phyloP scores from a whole-genome alignment of 2,113 vertebrate genomes.

The Mungos mungo region DNA sequence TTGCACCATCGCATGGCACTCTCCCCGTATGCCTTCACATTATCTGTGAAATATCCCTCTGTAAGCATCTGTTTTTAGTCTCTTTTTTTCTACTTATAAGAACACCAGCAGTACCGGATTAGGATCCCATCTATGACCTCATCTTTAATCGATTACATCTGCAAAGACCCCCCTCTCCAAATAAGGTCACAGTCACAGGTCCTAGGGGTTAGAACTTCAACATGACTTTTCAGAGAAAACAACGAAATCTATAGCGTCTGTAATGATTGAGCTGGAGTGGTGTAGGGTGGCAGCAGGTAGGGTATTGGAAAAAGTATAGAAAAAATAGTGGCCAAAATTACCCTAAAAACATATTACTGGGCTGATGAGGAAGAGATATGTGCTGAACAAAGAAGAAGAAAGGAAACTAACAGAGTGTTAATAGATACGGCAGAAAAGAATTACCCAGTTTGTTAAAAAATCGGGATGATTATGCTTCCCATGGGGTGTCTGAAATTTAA shows the following conservation, averaged over 20 bases:
- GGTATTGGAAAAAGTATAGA: rapidly evolving
- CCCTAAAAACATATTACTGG: neutral
- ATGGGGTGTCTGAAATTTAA: neutral
- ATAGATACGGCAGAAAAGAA: neutral
- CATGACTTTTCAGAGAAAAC: no score
- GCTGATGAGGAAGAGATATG: neutral
- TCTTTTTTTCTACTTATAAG: neutral
- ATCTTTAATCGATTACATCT: neutral
- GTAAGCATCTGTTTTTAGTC: neutral
- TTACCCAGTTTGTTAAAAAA: neutral
- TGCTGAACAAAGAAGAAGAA: neutral
- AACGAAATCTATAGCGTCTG: neutral
- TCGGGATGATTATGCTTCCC: neutral
- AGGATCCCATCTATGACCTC: neutral
- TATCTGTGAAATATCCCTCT: neutral
- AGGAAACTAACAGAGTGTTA: neutral
- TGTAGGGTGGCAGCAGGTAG: neutral
- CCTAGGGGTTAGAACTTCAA: neutral
- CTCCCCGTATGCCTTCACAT: neutral
- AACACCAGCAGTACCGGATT: neutral
- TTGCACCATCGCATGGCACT: neutral
- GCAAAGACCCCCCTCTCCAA: neutral
- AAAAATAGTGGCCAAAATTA: neutral
- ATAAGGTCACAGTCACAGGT: neutral
- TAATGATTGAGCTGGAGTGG: rapidly evolving